Evolutionary conservation across 2,888 invertebrate species (phyloP).

Genomic region (Ennomos fuscantarius): DNA sequence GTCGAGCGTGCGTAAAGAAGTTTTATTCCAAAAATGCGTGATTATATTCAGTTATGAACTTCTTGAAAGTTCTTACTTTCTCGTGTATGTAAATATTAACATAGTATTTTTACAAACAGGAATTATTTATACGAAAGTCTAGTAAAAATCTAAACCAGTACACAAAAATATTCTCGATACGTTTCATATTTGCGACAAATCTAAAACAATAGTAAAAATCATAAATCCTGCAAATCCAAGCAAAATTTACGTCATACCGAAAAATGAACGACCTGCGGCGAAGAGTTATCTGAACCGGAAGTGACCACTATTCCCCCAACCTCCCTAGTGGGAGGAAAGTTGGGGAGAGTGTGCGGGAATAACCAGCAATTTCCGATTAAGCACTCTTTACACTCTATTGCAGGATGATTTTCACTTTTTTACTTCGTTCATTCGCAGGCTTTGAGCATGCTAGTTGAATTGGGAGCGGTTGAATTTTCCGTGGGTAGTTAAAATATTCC

Average conservation of each 20-base stretch:
- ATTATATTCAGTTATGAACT: no score
- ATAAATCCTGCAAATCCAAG: slow-evolving; percentile 10
- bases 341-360: slow-evolving; percentile 39
- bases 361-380: slow-evolving; percentile 51
- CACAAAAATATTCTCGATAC: no score
- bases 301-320: slow-evolving; percentile 19
- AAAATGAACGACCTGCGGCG: slow-evolving; percentile 7
- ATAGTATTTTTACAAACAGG: no score
- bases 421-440: not conserved
- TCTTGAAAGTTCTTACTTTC: no score
- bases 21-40: no score
- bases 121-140: no score
- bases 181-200: not conserved
- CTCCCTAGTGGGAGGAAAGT: not conserved
- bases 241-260: slow-evolving; percentile 9
- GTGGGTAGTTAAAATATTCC: no score
- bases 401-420: slow-evolving; percentile 14
- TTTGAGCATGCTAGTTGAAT: no score
- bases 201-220: not conserved
- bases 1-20: no score
- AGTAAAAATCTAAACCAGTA: no score
- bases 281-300: slow-evolving; percentile 42
- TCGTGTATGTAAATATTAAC: no score
- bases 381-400: slow-evolving; percentile 35
- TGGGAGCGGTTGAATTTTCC: no score